Evolutionary conservation across 2,888 invertebrate species (phyloP).

Genomic region (Caradrina clavipalpis): DNA sequence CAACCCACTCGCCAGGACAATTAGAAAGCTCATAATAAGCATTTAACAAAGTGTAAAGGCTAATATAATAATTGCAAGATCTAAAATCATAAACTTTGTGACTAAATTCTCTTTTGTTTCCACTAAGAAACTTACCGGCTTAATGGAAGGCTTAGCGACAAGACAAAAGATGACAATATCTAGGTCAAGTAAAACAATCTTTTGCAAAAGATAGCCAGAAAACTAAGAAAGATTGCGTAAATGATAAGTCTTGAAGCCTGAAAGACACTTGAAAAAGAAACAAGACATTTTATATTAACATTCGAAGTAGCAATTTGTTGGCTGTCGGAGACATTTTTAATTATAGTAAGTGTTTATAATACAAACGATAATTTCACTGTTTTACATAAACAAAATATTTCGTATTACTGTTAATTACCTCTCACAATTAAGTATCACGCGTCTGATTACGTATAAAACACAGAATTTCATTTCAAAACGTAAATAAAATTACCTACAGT

Average conservation of each 20-base stretch:
- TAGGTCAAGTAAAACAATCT: conserved; percentile 32
- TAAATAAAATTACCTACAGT: conserved; percentile 1
- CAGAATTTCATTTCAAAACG: conserved; percentile 3
- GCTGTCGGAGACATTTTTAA: background rate
- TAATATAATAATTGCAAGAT: conserved; percentile 1
- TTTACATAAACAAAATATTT: conserved; percentile 10
- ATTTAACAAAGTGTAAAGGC: background rate
- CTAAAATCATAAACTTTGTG: conserved; percentile 7
- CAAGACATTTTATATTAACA: conserved; percentile 8
- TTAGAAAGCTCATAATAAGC: background rate
- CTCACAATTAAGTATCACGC: conserved; percentile 1
- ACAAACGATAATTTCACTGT: conserved; percentile 6
- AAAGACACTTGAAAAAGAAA: conserved; percentile 24
- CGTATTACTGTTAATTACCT: background rate
- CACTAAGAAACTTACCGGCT: conserved; percentile 6
- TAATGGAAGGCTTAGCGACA: conserved; percentile 23
- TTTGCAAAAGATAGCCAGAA: conserved; percentile 23
- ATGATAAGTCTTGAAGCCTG: conserved; percentile 8
- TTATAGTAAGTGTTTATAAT: conserved; percentile 6
- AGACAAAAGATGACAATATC: conserved; percentile 34
- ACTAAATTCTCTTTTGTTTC: conserved; percentile 12
- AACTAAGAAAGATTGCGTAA: conserved; percentile 26
- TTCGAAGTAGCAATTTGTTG: conserved; percentile 1
- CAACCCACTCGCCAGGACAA: background rate
- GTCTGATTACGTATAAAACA: background rate